phyloP scores from a whole-genome alignment of 2,888 invertebrate genomes.

The Netelia inedita region DNA sequence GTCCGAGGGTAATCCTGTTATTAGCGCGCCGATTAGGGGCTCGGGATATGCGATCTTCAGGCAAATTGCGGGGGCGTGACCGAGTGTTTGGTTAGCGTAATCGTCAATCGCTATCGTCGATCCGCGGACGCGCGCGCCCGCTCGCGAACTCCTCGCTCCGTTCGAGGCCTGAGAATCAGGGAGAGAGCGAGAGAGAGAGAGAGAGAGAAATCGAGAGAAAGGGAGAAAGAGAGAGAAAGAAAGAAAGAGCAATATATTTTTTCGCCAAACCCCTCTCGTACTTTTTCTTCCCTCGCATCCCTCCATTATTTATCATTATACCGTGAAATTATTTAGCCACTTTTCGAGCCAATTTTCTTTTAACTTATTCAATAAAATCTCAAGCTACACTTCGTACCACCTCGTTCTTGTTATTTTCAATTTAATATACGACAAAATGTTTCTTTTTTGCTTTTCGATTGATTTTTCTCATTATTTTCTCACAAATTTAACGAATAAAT shows the following conservation, averaged over 20 bases:
- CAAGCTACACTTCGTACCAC: background rate
- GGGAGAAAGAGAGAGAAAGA: background rate
- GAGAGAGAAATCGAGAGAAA: slow-evolving; percentile 5
- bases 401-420: background rate
- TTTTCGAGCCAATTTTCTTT: slow-evolving; percentile 59
- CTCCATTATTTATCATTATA: slow-evolving; percentile 59
- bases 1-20: slow-evolving; percentile 82
- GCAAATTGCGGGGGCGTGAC: slow-evolving; percentile 84
- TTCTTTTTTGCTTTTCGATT: background rate
- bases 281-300: slow-evolving; percentile 63
- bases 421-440: background rate
- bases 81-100: slow-evolving; percentile 85
- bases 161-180: slow-evolving; percentile 24
- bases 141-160: slow-evolving; percentile 15
- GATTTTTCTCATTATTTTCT: background rate
- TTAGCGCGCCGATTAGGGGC: slow-evolving; percentile 84
- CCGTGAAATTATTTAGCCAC: slow-evolving; percentile 52
- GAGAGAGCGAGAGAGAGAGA: slow-evolving; percentile 1
- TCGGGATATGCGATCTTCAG: slow-evolving; percentile 81
- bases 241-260: slow-evolving; percentile 37
- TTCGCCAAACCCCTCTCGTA: slow-evolving; percentile 60
- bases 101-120: slow-evolving; percentile 82
- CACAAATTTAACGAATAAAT: slow-evolving; percentile 20
- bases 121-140: slow-evolving; percentile 69
- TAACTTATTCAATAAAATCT: slow-evolving; percentile 56